Base-by-base conservation (phyloP, 2,113 vertebrate genomes). In the Dolichallabes microphthalmus region DNA sequence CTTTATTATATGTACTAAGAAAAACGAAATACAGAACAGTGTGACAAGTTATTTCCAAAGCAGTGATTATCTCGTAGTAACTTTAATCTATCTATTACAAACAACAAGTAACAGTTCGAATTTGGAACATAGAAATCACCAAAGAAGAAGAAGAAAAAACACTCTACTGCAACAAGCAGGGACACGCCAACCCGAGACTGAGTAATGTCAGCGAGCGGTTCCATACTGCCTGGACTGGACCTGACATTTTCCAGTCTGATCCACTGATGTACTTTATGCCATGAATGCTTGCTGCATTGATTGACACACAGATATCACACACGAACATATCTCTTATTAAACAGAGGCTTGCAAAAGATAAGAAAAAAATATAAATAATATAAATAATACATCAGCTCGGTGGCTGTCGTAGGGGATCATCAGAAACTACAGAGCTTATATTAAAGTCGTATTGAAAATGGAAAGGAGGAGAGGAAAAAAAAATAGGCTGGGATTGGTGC, bases 1-100 rank as follows among this genome's bases (percentile, higher is more conserved):
- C 55, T 71, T 81, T 86, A 84, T 88, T 85, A 45, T 53, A 17
- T 50, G 20, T 4, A 61, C 50, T 27, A 60, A 35, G 13, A 45
- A 45, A 45, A 45, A 45, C n/a, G 45, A 45, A 45, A 76, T 53
- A 68, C 45, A 76, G 45, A 68, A 63, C 68, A 80, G 39, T n/a
- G 20, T 8, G 35, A 57, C 71, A 30, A 73, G 61, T 71, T 69
- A 88, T 82, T 82, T 74, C 66, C 80, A 84, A 83, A 85, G 83
- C 53, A 85, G 45, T 79, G 75, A 30, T 84, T 78, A 78, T 27
- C 32, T 5, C 4, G 61, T 86, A 32, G 50, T 66, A 35, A 83
- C 39, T 69, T 84, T 57, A 79, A 76, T 32, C 77, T 39, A 78
- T 81, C 82, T 68, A 52, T 79, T 84, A 82, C 74, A 52, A 81